Evolutionary conservation across 2,113 vertebrate species (phyloP), one percentile per base, ranked within the genome.

Genomic region (Pachypanchax playfairii): DNA sequence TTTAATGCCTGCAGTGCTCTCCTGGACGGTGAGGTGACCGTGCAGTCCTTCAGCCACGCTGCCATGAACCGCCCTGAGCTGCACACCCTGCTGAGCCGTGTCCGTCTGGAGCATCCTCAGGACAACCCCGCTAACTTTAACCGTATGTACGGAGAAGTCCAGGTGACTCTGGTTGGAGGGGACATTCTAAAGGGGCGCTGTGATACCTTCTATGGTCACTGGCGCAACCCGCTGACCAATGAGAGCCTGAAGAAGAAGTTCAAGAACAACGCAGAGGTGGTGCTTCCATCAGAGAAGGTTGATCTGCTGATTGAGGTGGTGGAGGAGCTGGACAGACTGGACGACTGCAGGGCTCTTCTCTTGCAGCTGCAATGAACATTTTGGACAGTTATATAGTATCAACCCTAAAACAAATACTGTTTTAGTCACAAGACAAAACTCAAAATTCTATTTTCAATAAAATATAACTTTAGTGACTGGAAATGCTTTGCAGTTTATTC

Each of bases 131-230:
- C 94, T 68, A 96, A 94, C 75, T 95, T 96, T 15, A 91, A 94
- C 74, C 72, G 38, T 69, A 95, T 96, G 94, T 95, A 96, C 0
- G 91, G 89, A 0, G 94, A 96, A 75, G 90, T 95, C 53, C 88
- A 89, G 47, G 47, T 50, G 17, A 90, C 91, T 1, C 86, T 95
- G 39, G 85, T 82, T 18, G 88, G 82, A 0, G 92, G 94, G 4
- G 91, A 93, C 6, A 43, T 93, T 8, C 85, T 95, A 36, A 87
- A 43, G 0, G 93, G 92, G 6, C 93, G 90, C 41, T 95, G 94
- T 47, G 89, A 95, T 83, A 95, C 94, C 20, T 96, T 96, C 85
- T 95, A 96, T 0, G 95, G 95, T 42, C 95, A 96, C 86, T 96
- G 95, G 95, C 92, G 94, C 63, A 94, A 94, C 38, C 95, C 95